Percentiles rank a stretch among this genome's conserved stretches.
Conservation (phyloP, 2,797 vertebrate genomes). For the Gymnopithys bicolor region DNA sequence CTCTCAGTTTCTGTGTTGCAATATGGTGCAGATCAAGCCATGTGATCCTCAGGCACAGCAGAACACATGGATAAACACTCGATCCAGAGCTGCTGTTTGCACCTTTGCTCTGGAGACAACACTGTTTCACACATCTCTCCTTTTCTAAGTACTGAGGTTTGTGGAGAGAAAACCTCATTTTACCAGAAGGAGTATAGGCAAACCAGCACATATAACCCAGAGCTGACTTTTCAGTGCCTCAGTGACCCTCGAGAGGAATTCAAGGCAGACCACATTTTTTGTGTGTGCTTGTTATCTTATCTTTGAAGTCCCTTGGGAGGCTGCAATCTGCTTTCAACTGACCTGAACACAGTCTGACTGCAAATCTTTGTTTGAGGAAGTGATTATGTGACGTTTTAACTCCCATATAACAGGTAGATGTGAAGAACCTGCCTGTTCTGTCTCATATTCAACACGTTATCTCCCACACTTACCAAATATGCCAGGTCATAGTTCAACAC, state of each 20-base stretch:
- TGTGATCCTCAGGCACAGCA: not conserved
- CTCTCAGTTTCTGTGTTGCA: accelerated
- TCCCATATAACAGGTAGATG: not conserved
- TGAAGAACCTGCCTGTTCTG: not conserved
- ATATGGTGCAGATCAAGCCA: accelerated
- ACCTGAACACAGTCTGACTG: not conserved
- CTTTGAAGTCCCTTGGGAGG: slow-evolving; percentile 6
- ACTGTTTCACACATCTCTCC: not conserved
- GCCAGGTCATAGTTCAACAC: not conserved
- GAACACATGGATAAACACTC: accelerated
- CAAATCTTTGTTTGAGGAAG: slow-evolving; percentile 19
- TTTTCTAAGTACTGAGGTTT: not conserved
- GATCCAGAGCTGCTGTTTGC: not conserved
- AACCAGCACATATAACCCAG: not conserved
- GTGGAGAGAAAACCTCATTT: not conserved
- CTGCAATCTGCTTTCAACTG: not conserved
- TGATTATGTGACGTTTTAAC: not conserved
- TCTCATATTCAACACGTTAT: not conserved
- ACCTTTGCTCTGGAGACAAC: not conserved
- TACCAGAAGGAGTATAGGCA: not conserved
- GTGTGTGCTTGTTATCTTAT: slow-evolving; percentile 35
- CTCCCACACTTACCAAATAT: not conserved
- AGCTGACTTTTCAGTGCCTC: not conserved
- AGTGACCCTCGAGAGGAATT: slow-evolving; percentile 40
- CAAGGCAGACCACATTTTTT: not conserved